These are phyloP conservation scores for Cephus sareptanus DNA, from an alignment of 2,888 invertebrate genomes.

Conservation along the genomic window DNA sequence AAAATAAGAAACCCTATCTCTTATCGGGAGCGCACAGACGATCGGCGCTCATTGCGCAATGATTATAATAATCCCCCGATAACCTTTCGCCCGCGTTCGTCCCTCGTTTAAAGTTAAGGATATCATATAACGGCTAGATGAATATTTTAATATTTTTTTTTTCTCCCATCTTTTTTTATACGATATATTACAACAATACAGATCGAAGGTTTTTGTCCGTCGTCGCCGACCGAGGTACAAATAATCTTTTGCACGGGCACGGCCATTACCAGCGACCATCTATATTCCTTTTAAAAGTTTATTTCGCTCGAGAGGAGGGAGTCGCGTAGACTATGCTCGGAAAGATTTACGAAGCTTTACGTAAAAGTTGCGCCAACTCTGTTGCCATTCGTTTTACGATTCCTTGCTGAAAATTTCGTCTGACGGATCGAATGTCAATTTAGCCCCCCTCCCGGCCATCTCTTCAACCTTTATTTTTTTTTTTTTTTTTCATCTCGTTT, in stretches of 20 bases:
- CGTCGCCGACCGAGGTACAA: neutral
- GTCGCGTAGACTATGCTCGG: neutral
- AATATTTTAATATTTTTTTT: conserved; percentile 26
- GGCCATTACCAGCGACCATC: neutral
- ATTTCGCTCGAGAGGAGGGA: neutral
- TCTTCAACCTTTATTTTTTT: neutral
- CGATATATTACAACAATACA: conserved; percentile 23
- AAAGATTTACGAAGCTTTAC: neutral
- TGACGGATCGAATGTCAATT: neutral
- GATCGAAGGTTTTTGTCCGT: conserved; percentile 13
- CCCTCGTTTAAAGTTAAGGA: neutral
- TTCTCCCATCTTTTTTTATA: neutral
- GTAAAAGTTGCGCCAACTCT: neutral
- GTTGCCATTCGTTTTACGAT: neutral
- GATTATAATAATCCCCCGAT: neutral
- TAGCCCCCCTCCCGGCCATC: too few relatives aligned
- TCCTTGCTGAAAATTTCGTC: neutral
- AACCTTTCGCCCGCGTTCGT: neutral
- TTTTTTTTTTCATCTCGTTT: neutral
- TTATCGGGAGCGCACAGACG: too few relatives aligned
- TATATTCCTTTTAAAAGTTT: neutral
- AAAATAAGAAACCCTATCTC: neutral
- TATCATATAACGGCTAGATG: conserved; percentile 26
- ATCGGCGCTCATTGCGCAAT: too few relatives aligned
- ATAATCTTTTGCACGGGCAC: neutral